Evolutionary conservation across 1,140 invertebrate species (phyloP).

Genomic region (Physella acuta): DNA sequence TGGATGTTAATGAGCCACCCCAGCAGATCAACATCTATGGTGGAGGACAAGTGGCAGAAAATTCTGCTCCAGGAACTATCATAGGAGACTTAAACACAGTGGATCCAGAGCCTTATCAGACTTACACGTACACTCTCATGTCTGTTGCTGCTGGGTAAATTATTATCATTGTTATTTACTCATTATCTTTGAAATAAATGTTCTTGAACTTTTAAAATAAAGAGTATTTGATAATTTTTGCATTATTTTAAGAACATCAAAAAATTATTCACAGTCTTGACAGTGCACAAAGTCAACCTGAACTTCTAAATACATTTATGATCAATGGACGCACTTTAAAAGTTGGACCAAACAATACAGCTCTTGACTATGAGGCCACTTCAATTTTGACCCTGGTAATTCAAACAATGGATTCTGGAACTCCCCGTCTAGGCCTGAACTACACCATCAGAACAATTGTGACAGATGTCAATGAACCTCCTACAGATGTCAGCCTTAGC

Average conservation of each 20-base stretch:
- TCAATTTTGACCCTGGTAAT: constrained; percentile 34
- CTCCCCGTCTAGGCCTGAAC: constrained; percentile 24
- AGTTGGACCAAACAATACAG: constrained; percentile 27
- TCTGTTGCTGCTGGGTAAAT: constrained; percentile 35
- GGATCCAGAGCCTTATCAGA: constrained; percentile 44
- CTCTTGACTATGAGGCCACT: constrained; percentile 35
- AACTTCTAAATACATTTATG: constrained; percentile 27
- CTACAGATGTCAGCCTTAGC: constrained; percentile 32
- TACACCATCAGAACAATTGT: constrained; percentile 32
- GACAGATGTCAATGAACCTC: constrained; percentile 41
- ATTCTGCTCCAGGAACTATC: constrained; percentile 30
- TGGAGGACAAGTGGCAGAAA: constrained; percentile 36
- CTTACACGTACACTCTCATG: constrained; percentile 38
- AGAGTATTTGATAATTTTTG: neutral
- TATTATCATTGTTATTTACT: neutral
- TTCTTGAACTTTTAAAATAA: too few relatives aligned
- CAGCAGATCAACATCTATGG: constrained; percentile 33
- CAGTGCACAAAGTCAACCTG: constrained; percentile 1
- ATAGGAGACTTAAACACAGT: constrained; percentile 39
- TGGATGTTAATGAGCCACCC: constrained; percentile 46
- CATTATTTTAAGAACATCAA: neutral
- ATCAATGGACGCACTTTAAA: constrained; percentile 33
- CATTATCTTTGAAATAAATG: too few relatives aligned
- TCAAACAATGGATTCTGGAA: constrained; percentile 37
- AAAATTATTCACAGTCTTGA: constrained; percentile 28